Base-by-base conservation (phyloP, 2,113 vertebrate species). In the Zootoca vivipara region DNA sequence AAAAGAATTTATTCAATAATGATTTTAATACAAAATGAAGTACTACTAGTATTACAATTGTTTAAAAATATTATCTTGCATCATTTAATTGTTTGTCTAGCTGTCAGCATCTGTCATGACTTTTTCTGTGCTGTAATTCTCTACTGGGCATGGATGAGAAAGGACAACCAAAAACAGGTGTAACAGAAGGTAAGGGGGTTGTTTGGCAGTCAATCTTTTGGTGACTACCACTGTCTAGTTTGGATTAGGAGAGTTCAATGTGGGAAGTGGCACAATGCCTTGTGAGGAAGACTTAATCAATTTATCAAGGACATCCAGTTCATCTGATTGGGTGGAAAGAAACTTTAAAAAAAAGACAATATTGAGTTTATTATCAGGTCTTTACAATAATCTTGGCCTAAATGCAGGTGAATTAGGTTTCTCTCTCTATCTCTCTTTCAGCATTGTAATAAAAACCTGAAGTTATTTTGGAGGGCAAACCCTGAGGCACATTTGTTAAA, bases 261-360 rank as follows among this genome's bases (percentile, higher is more conserved):
- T 28, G 3, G 24, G 22, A 38, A 30, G 3, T 42, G 22, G 22
- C 62, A 65, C 22, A 67, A 40, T 18, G 5, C 62, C 35, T 85
- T 75, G 35, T 52, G 46, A 52, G 46, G 46, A 52, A 46, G 30
- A 3, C 30, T 67, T 3, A 78, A 78, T 78, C 74, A 67, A 58
- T 38, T 26, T 35, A 42, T 0, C 3, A 79, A 64, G 24, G 42
- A 64, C 30, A 10, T 40, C 30, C 46, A 52, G 22, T 70, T 7
- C 13, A 15, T 52, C n/a, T 86, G 42, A 69, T 56, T 70, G 40
- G 75, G 38, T 52, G 58, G 58, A 18, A 62, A 35, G 78, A 86
- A 46, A 26, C n/a, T 56, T 96, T 0, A 5, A 62, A 62, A 62
- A 96, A 94, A 94, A 56, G 94, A 96, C 96, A 97, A 96, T 96